Evolutionary conservation across 2,888 invertebrate genomes (phyloP).

Genomic region (Chouioia cunea): DNA sequence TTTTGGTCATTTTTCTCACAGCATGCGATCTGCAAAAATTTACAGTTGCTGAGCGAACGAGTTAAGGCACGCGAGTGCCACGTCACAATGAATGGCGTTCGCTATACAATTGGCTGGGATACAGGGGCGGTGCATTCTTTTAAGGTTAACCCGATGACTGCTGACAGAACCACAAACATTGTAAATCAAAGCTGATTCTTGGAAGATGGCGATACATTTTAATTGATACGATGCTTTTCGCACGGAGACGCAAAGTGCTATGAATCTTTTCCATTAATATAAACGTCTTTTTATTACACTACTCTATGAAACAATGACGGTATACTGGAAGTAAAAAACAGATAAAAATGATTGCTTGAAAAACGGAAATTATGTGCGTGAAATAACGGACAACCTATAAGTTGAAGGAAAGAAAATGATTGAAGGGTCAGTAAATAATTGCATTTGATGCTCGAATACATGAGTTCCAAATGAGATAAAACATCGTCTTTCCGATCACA

Average conservation of each 20-base stretch:
- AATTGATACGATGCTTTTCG: slow-evolving; percentile 6
- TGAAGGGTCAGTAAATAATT: too few relatives aligned
- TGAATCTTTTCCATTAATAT: not conserved
- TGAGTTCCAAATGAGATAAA: slow-evolving; percentile 45
- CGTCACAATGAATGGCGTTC: slow-evolving; percentile 12
- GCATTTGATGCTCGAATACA: not conserved
- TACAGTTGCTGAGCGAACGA: slow-evolving; percentile 15
- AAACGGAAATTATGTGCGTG: not conserved
- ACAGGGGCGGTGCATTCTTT: slow-evolving; percentile 19
- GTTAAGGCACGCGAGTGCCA: slow-evolving; percentile 1
- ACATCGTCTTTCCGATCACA: slow-evolving; percentile 42
- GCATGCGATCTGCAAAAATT: slow-evolving; percentile 24
- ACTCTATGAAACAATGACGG: slow-evolving; percentile 11
- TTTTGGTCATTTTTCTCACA: slow-evolving; percentile 20
- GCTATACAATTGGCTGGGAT: slow-evolving; percentile 17
- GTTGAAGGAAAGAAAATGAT: too few relatives aligned
- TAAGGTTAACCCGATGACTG: slow-evolving; percentile 58
- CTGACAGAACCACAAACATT: slow-evolving; percentile 57
- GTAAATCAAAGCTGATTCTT: slow-evolving; percentile 54
- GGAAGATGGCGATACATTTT: not conserved
- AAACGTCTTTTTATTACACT: slow-evolving; percentile 19
- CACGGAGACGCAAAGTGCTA: not conserved
- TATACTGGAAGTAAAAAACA: slow-evolving; percentile 10
- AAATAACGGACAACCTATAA: not conserved
- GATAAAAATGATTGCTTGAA: slow-evolving; percentile 18